Base-by-base conservation (phyloP, 1,140 invertebrate species). In the Araneus ventricosus region DNA sequence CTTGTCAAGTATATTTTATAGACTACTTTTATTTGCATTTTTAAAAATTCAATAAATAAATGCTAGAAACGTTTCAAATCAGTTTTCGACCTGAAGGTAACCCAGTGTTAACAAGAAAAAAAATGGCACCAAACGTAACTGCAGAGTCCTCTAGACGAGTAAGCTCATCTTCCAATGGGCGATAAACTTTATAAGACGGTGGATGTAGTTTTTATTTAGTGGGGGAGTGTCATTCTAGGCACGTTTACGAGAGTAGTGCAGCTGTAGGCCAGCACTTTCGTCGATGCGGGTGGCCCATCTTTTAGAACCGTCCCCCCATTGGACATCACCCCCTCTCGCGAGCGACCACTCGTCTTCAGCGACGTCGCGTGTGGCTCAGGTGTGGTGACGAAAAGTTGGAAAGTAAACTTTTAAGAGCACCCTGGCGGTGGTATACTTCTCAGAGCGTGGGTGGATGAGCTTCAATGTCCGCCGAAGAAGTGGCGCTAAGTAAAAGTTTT, bases 201-300 rank as follows among this genome's bases (percentile, higher is more conserved):
- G 30, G 27, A 4, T 34, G 70, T 20, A 20, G 17, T 37, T 34
- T 75, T 75, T 75, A 37, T 75, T 14, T 27, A 20, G 70, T 75
- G n/a, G 82, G n/a, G 82, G 45, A 84, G 82, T 52, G 41, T 57
- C 39, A 84, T 84, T 52, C 82, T 24, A 14, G 80, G 24, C 82
- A 84, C 82, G 82, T 84, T 84, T 84, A 84, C n/a, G 82, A 84
- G 70, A 30, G 67, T 75, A 30, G 39, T 84, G 75, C 75, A 80
- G 75, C 75, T 39, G 30, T 80, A 14, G n/a, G n/a, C 22, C 82
- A 52, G 82, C 41, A 27, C 41, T 57, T 24, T 17, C 8, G 27
- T 84, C 82, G n/a, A 84, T 27, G 82, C 82, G 82, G 82, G 82
- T 84, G 82, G 82, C 41, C 82, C 41, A 84, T 41, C 82, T 45